phyloP scores from a whole-genome alignment of 2,888 invertebrate genomes.

The Tenthredo notha region DNA sequence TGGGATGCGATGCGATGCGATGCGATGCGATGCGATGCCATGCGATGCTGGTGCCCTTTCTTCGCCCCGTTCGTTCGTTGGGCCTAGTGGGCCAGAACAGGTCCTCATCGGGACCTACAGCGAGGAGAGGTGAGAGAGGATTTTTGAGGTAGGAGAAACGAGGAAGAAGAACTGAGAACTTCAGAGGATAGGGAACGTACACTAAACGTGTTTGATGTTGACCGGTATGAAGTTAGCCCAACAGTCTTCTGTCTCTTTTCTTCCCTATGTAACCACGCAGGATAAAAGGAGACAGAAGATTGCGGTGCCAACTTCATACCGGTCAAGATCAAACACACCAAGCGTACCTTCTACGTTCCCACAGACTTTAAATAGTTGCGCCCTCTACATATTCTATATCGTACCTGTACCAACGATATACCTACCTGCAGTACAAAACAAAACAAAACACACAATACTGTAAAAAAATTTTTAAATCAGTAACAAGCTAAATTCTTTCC shows the following conservation, averaged over 20 bases:
- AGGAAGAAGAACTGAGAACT: not conserved
- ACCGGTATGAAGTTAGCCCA: too few species aligned
- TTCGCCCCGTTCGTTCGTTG: slow-evolving; percentile 60
- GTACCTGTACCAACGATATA: not conserved
- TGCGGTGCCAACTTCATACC: too few species aligned
- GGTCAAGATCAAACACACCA: too few species aligned
- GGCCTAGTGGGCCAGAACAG: slow-evolving; percentile 62
- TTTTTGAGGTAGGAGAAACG: slow-evolving; percentile 54
- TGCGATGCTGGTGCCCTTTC: slow-evolving; percentile 65
- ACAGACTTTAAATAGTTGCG: slow-evolving; percentile 17
- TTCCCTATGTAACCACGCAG: too few species aligned
- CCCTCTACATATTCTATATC: slow-evolving; percentile 11
- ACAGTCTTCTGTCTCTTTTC: too few species aligned
- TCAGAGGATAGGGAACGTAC: not conserved
- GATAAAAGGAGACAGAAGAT: too few species aligned
- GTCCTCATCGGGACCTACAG: slow-evolving; percentile 68
- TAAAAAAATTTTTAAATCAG: too few species aligned
- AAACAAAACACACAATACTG: too few species aligned
- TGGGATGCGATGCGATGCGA: not conserved
- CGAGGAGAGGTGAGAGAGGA: slow-evolving; percentile 60
- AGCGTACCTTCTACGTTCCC: slow-evolving; percentile 13
- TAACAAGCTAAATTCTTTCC: not conserved
- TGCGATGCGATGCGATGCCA: slow-evolving; percentile 11
- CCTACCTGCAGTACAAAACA: not conserved
- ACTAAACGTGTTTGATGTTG: too few species aligned